These are phyloP conservation scores for Notamacropus eugenii DNA, from an alignment of 2,797 vertebrate genomes.

Conservation along the genomic window DNA sequence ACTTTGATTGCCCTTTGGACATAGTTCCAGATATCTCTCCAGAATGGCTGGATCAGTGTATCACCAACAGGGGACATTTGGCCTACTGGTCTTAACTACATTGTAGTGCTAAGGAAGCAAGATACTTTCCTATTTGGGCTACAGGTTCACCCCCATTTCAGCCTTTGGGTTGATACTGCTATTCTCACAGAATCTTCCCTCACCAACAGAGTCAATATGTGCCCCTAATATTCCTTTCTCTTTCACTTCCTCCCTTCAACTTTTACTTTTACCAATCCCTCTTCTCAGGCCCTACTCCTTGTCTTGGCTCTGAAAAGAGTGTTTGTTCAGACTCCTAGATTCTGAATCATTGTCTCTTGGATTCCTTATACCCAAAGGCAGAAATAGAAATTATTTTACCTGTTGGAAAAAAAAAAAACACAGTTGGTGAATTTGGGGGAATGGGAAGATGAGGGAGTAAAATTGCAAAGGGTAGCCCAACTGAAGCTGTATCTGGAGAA, in stretches of 20 bases:
- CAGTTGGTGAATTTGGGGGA: too few species aligned
- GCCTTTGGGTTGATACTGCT: neutral
- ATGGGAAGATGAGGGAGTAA: neutral
- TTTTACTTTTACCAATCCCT: neutral
- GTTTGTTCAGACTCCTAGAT: neutral
- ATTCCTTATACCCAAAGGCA: neutral
- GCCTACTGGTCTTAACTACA: neutral
- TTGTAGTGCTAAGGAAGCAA: neutral
- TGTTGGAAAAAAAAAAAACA: too few species aligned
- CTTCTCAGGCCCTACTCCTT: neutral
- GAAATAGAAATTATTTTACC: neutral
- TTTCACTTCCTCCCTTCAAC: neutral
- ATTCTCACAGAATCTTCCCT: neutral
- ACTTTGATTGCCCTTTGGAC: too few species aligned
- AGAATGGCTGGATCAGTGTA: neutral
- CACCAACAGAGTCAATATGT: neutral
- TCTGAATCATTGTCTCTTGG: neutral
- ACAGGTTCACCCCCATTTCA: neutral
- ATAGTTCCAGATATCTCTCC: too few species aligned
- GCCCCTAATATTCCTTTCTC: neutral
- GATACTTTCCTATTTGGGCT: neutral
- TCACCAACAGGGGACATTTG: neutral
- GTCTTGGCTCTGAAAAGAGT: neutral
- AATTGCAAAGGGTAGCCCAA: neutral
- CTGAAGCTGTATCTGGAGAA: neutral